These are phyloP conservation scores for Sthenelais limicola DNA, from an alignment of 2,888 invertebrate genomes.

Conservation along the genomic window DNA sequence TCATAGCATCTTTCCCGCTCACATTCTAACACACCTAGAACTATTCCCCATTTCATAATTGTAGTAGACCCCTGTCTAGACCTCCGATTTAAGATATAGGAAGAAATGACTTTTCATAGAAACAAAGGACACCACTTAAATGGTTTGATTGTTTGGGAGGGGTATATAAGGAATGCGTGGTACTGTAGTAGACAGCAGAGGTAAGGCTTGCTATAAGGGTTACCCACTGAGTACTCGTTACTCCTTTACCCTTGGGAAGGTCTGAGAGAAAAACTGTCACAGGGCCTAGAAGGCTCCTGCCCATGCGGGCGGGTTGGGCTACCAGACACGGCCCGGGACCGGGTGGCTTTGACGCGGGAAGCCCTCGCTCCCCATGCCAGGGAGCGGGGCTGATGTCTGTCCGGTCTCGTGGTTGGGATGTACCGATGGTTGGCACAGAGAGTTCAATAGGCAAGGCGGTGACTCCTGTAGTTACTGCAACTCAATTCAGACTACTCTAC, in stretches of 20 bases:
- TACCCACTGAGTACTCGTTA: conserved; percentile 21
- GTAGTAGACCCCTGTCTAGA: too few relatives aligned
- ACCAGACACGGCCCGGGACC: conserved; percentile 56
- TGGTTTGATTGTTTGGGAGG: background rate
- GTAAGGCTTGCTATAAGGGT: conserved; percentile 42
- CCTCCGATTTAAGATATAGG: background rate
- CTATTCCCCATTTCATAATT: too few relatives aligned
- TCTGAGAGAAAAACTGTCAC: conserved; percentile 61
- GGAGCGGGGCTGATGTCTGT: conserved; percentile 52
- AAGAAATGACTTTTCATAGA: background rate
- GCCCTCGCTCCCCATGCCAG: conserved; percentile 37
- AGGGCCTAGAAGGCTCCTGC: conserved; percentile 58
- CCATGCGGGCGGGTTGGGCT: conserved; percentile 51
- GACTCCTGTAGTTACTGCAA: conserved; percentile 53
- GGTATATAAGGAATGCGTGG: background rate
- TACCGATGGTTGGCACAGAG: conserved; percentile 56
- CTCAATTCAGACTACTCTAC: conserved; percentile 67
- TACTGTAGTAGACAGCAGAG: background rate
- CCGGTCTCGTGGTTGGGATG: conserved; percentile 55
- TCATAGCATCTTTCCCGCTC: too few relatives aligned
- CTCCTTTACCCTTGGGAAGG: conserved; percentile 61
- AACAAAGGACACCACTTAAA: background rate
- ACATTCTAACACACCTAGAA: too few relatives aligned
- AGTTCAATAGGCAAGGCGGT: conserved; percentile 62
- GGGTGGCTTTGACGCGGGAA: conserved; percentile 50